Conservation (phyloP, 2,888 invertebrate species). For the Oscheius sp. region DNA sequence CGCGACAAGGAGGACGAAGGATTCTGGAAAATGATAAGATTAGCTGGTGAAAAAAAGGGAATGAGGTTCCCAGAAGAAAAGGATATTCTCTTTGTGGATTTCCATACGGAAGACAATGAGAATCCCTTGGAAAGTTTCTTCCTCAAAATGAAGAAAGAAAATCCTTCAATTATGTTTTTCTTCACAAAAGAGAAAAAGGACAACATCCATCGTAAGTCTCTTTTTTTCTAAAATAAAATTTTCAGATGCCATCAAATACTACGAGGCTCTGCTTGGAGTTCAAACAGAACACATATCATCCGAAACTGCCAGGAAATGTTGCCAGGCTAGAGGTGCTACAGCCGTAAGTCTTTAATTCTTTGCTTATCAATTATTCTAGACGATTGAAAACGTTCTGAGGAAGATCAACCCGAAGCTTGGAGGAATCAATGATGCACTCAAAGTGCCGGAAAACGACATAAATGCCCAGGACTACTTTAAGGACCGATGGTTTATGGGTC, state of each 20-base stretch:
- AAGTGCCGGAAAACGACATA: background rate
- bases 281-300: constrained; percentile 34
- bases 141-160: no score
- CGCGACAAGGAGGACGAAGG: background rate
- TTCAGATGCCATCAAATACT: constrained; percentile 37
- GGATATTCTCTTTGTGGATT: no score
- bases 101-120: no score
- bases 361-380: constrained; percentile 18
- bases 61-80: no score
- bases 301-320: constrained; percentile 25
- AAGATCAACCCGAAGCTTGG: constrained; percentile 51
- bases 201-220: constrained; percentile 4
- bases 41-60: background rate
- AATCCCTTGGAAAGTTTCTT: no score
- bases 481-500: constrained; percentile 38
- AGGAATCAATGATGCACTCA: constrained; percentile 37
- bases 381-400: constrained; percentile 41
- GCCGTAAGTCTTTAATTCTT: background rate
- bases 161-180: background rate
- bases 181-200: constrained; percentile 8
- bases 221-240: background rate
- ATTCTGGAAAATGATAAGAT: background rate
- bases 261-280: constrained; percentile 31
- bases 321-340: constrained; percentile 18
- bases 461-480: constrained; percentile 21